Evolutionary conservation across 23 tunicate species (phyloP).

Genomic region (Oikopleura vanhoeffeni): DNA sequence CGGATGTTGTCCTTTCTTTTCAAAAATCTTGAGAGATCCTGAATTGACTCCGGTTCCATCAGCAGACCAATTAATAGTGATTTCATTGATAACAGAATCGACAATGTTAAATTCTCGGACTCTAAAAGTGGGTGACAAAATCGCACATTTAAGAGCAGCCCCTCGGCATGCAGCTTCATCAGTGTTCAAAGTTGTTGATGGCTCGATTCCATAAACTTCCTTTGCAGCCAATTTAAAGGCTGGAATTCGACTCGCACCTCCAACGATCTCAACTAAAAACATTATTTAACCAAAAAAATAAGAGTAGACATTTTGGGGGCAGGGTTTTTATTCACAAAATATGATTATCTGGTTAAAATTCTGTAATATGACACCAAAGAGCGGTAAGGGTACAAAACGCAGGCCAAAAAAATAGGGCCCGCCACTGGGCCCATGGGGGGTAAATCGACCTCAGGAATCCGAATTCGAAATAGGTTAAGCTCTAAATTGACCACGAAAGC

Average conservation of each 20-base stretch:
- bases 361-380: too few relatives aligned
- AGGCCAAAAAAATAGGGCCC: too few relatives aligned
- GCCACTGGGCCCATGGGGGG: too few relatives aligned
- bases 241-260: conserved; percentile 78
- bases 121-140: conserved; percentile 88
- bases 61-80: not conserved
- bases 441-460: too few relatives aligned
- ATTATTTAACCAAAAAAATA: too few relatives aligned
- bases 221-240: conserved; percentile 36
- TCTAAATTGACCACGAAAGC: too few relatives aligned
- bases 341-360: too few relatives aligned
- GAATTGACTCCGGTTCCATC: not conserved
- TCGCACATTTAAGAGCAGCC: conserved; percentile 88
- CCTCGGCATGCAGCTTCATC: conserved; percentile 93
- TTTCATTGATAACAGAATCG: conserved; percentile 23
- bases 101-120: conserved; percentile 80
- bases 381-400: too few relatives aligned
- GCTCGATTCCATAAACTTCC: conserved; percentile 42
- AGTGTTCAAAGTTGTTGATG: conserved; percentile 72
- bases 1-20: not conserved
- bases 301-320: too few relatives aligned
- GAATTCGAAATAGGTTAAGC: too few relatives aligned
- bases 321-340: too few relatives aligned
- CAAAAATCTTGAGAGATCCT: not conserved
- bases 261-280: conserved; percentile 77